Evolutionary conservation across 1,140 invertebrate genomes (phyloP), one percentile per base, ranked within the genome.

Genomic region (Littorina saxatilis): DNA sequence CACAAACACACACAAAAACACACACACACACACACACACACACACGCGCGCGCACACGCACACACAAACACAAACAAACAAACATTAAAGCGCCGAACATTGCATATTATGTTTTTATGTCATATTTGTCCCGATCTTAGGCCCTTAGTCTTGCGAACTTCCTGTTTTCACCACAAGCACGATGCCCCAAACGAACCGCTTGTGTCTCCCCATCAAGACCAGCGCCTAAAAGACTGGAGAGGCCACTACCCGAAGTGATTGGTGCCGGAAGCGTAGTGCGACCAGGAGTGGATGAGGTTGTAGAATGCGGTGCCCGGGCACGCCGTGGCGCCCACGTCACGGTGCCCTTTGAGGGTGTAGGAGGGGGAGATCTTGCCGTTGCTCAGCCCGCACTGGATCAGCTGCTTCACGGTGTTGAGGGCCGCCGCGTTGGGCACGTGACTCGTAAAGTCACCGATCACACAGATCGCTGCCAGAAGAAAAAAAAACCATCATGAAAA

Each of bases 361-460:
- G 76, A 74, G 15, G 63, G 43, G 32, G 27, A 63, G 40, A 90
- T 84, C 74, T 83, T 87, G 35, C 84, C 82, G 29, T 83, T 84
- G 32, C 52, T 32, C n/a, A 88, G 79, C 23, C 84, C 88, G 68
- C 89, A 90, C n/a, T 73, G 47, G 52, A 90, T 88, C 37, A 90
- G 73, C 52, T 83, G 73, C 68, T 85, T 86, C 0, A 86, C 82
- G 0, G 85, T 80, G 72, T 84, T 79, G 17, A 88, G 40, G 5
- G 88, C 85, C 13, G 84, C 85, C 13, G 47, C 20, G 75, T 88
- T 89, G 58, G 89, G 89, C 5, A 82, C 15, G 15, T 83, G 78
- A 17, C 70, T 74, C 1, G 73, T 85, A 79, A 88, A 90, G 79
- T 85, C 83, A 11, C 96, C 96, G 78, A 97, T 96, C 5, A 96